Conservation (phyloP, 1,140 invertebrate genomes). For the Lepidurus apus region DNA sequence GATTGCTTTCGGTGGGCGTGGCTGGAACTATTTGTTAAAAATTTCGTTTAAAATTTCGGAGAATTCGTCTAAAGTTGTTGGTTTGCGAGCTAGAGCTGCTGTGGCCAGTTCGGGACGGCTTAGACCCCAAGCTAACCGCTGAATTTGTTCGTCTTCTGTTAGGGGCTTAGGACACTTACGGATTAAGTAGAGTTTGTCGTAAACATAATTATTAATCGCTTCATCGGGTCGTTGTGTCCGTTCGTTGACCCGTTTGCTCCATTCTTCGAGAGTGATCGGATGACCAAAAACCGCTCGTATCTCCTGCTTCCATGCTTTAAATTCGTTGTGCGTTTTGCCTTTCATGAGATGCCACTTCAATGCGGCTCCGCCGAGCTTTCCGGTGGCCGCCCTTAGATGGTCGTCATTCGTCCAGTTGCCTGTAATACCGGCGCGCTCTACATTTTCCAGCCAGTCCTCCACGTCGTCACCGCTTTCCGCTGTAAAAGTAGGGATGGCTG, state of each 20-base stretch:
- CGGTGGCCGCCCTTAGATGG: slow-evolving; percentile 24
- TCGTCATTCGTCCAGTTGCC: background rate
- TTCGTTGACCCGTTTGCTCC: slow-evolving; percentile 3
- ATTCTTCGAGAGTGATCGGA: slow-evolving; percentile 25
- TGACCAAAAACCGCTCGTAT: background rate
- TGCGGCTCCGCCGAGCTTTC: slow-evolving; percentile 26
- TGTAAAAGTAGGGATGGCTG: slow-evolving; percentile 24
- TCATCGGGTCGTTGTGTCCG: background rate
- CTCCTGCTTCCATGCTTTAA: background rate
- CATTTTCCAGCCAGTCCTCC: background rate
- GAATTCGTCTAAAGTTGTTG: slow-evolving; percentile 27
- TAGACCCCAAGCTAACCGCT: slow-evolving; percentile 26
- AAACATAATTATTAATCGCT: slow-evolving; percentile 21
- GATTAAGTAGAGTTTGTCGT: slow-evolving; percentile 9
- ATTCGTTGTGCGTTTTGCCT: background rate
- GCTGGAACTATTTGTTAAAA: background rate
- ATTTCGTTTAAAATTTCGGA: background rate
- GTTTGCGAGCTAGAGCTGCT: slow-evolving; percentile 16
- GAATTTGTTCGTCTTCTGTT: slow-evolving; percentile 12
- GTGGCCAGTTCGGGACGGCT: background rate
- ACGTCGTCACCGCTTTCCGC: slow-evolving; percentile 5
- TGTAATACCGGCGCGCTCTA: slow-evolving; percentile 1
- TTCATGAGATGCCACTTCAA: slow-evolving; percentile 22
- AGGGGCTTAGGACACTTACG: background rate
- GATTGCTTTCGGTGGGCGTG: background rate